A percentile compares a stretch with the other conserved stretches of the same genome.
Evolutionary conservation across 2,797 vertebrate species (phyloP).

Genomic region (Zenarchopterus dispar): DNA sequence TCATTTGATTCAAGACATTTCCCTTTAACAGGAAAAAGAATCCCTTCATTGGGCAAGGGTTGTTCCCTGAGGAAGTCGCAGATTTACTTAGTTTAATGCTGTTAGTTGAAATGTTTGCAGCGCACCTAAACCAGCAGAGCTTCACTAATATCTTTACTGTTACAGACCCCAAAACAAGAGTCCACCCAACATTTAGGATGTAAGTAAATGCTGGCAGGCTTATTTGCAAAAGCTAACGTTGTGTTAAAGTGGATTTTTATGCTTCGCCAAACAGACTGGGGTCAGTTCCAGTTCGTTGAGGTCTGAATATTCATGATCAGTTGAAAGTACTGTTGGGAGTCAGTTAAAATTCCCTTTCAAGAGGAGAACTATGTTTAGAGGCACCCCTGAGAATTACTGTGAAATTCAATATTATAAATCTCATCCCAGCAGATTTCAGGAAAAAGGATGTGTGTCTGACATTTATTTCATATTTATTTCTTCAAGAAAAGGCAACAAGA

Average conservation of each 20-base stretch:
- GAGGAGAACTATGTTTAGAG: slow-evolving; percentile 7
- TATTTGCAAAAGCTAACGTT: slow-evolving; percentile 53
- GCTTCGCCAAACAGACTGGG: slow-evolving; percentile 45
- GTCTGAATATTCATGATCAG: slow-evolving; percentile 56
- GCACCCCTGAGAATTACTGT: slow-evolving; percentile 34
- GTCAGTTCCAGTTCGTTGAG: slow-evolving; percentile 42
- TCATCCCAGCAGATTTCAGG: slow-evolving; percentile 35
- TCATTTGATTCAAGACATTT: slow-evolving; percentile 55
- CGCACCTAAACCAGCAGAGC: slow-evolving; percentile 14
- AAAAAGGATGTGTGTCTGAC: slow-evolving; percentile 22
- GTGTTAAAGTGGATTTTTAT: slow-evolving; percentile 65
- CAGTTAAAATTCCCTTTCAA: slow-evolving; percentile 13
- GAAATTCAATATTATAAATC: slow-evolving; percentile 45
- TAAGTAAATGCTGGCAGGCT: slow-evolving; percentile 9
- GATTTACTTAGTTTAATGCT: slow-evolving; percentile 40
- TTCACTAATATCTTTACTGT: slow-evolving; percentile 30
- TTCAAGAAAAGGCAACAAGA: slow-evolving; percentile 33
- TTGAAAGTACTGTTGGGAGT: slow-evolving; percentile 31
- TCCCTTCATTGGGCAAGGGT: slow-evolving; percentile 10
- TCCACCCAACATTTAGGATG: slow-evolving; percentile 27
- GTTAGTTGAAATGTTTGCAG: slow-evolving; percentile 29
- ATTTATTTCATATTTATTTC: slow-evolving; percentile 33
- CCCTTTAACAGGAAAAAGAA: slow-evolving; percentile 21
- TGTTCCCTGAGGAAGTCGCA: slow-evolving; percentile 27
- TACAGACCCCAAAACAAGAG: slow-evolving; percentile 25